A percentile compares a stretch with the other conserved stretches of the same genome.
phyloP scores from a whole-genome alignment of 2,888 invertebrate genomes.

The Cantharis rustica region DNA sequence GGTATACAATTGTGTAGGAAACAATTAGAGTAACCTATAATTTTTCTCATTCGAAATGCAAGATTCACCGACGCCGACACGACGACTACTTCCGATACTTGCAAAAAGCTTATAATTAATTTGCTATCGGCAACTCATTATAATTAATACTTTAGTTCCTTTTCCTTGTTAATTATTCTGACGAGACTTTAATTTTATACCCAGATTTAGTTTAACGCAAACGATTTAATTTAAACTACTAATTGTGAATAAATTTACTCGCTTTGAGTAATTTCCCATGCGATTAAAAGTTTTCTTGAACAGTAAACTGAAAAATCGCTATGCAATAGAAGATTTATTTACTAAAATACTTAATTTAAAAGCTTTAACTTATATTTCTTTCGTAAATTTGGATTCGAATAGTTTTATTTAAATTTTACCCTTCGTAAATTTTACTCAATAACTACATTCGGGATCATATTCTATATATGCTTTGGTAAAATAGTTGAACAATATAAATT shows the following conservation, averaged over 20 bases:
- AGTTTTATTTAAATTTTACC: neutral
- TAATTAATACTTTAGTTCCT: neutral
- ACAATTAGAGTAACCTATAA: neutral
- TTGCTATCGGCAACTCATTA: neutral
- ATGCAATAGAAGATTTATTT: neutral
- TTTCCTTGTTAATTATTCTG: neutral
- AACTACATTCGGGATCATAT: neutral
- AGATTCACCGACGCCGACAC: neutral
- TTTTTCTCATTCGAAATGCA: neutral
- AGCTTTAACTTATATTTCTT: neutral
- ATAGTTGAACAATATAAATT: neutral
- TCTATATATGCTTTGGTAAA: neutral
- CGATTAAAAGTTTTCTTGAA: neutral
- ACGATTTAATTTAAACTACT: neutral
- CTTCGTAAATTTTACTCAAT: neutral
- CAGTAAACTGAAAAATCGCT: neutral
- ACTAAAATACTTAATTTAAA: neutral
- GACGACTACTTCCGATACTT: neutral
- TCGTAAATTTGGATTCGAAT: neutral
- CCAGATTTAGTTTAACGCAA: neutral
- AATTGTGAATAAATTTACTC: neutral
- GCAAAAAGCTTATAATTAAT: neutral
- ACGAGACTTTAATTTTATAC: neutral
- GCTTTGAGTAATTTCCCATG: neutral
- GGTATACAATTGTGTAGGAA: too few relatives aligned